These are phyloP conservation scores for Chlamydotis undulata DNA, from an alignment of 2,113 vertebrate species.

Conservation along the genomic window DNA sequence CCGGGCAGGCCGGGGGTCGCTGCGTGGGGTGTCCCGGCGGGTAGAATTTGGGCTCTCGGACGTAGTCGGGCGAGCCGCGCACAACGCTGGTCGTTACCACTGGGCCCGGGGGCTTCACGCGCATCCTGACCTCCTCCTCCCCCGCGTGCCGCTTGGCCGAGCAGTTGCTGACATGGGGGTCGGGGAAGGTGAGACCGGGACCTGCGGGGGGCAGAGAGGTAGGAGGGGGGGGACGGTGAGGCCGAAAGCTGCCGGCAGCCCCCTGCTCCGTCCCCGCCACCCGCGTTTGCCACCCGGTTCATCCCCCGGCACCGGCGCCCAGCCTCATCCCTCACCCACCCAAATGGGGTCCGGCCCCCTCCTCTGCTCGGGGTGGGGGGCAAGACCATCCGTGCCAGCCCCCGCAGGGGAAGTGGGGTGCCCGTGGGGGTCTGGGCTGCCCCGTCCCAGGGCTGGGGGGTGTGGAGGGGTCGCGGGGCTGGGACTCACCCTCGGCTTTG, in stretches of 20 bases:
- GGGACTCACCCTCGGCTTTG: slow-evolving; percentile 78
- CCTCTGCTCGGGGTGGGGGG: background rate
- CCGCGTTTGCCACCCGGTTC: background rate
- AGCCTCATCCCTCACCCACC: background rate
- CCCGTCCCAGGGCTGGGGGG: background rate
- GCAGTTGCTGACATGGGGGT: slow-evolving; percentile 82
- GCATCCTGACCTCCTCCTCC: slow-evolving; percentile 82
- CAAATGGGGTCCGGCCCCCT: background rate
- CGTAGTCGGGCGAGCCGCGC: slow-evolving; percentile 79
- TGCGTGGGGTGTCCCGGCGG: slow-evolving; percentile 70
- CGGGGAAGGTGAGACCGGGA: slow-evolving; percentile 74
- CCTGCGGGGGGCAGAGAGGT: slow-evolving; percentile 39
- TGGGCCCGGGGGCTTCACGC: slow-evolving; percentile 82
- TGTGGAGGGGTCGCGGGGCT: fast-evolving
- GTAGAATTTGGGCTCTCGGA: slow-evolving; percentile 81
- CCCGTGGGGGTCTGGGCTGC: background rate
- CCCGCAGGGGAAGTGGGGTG: no score
- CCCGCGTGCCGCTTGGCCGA: slow-evolving; percentile 74
- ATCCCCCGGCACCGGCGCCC: background rate
- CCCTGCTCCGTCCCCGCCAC: background rate
- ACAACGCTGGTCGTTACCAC: slow-evolving; percentile 79
- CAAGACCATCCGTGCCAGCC: background rate
- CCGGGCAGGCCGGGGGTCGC: slow-evolving; percentile 69
- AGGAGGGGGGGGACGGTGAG: background rate
- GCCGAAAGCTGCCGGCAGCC: background rate